Conservation (phyloP, 2,888 invertebrate species). For the Xestia xanthographa region DNA sequence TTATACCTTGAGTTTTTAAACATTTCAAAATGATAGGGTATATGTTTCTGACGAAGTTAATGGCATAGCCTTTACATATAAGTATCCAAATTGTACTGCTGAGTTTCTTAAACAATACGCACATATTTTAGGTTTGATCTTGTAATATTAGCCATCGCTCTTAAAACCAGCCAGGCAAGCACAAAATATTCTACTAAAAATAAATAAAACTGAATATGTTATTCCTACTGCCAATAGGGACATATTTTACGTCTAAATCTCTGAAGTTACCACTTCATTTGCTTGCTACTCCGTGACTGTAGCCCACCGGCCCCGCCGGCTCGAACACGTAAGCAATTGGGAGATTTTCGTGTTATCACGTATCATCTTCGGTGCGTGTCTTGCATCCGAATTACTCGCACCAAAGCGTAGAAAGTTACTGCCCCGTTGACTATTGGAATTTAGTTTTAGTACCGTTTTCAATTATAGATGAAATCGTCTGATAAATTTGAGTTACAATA, state of each 20-base stretch:
- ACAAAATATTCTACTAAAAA: neutral
- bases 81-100: neutral
- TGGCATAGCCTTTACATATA: neutral
- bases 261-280: constrained; percentile 32
- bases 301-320: constrained; percentile 75
- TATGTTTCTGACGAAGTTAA: neutral
- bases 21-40: no score
- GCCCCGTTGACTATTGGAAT: constrained; percentile 77
- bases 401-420: constrained; percentile 78
- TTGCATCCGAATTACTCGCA: constrained; percentile 78
- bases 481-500: constrained; percentile 69
- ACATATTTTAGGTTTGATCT: neutral
- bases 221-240: neutral
- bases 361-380: constrained; percentile 89
- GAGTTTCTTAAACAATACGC: neutral
- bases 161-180: neutral
- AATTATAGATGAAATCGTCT: constrained; percentile 65
- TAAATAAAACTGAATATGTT: neutral
- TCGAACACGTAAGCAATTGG: constrained; percentile 90
- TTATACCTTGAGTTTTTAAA: neutral
- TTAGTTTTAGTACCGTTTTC: constrained; percentile 71
- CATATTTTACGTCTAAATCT: neutral
- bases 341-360: constrained; percentile 91
- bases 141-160: neutral
- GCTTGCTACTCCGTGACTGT: constrained; percentile 51